phyloP scores from a whole-genome alignment of 2,888 invertebrate genomes.

The Adineta ricciae region DNA sequence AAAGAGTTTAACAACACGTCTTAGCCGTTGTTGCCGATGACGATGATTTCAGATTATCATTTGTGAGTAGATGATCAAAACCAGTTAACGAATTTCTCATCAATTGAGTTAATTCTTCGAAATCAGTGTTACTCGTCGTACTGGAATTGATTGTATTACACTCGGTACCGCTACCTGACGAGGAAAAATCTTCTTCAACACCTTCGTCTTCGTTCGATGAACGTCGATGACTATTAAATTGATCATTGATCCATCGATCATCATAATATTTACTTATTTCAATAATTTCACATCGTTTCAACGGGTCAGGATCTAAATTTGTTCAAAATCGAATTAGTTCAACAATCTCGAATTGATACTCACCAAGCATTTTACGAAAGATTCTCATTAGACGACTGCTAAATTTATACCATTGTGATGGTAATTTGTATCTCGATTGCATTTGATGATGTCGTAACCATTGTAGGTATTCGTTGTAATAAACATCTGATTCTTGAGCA shows the following conservation, averaged over 20 bases:
- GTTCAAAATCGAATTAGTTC: not conserved
- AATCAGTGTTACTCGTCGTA: not conserved
- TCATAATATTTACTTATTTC: constrained; percentile 62
- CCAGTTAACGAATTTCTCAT: not conserved
- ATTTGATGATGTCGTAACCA: constrained; percentile 55
- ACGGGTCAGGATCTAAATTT: constrained; percentile 60
- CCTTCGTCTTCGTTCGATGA: constrained; percentile 19
- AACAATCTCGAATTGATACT: not conserved
- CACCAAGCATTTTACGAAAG: constrained; percentile 72
- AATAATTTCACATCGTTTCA: constrained; percentile 60
- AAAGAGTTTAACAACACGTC: not conserved
- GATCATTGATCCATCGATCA: constrained; percentile 66
- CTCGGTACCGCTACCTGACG: not conserved
- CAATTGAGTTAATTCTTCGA: constrained; percentile 18
- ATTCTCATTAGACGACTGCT: constrained; percentile 78
- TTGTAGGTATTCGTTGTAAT: constrained; percentile 57
- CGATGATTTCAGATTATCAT: not conserved
- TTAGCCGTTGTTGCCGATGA: not conserved
- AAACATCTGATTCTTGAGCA: constrained; percentile 57
- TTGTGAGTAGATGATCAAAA: not conserved
- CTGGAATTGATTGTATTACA: not conserved
- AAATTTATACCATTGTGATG: constrained; percentile 62
- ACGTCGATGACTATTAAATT: constrained; percentile 39
- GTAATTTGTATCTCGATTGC: constrained; percentile 55
- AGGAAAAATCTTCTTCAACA: constrained; percentile 18